Evolutionary conservation across 2,797 vertebrate genomes (phyloP).

Genomic region (Microcaecilia unicolor): DNA sequence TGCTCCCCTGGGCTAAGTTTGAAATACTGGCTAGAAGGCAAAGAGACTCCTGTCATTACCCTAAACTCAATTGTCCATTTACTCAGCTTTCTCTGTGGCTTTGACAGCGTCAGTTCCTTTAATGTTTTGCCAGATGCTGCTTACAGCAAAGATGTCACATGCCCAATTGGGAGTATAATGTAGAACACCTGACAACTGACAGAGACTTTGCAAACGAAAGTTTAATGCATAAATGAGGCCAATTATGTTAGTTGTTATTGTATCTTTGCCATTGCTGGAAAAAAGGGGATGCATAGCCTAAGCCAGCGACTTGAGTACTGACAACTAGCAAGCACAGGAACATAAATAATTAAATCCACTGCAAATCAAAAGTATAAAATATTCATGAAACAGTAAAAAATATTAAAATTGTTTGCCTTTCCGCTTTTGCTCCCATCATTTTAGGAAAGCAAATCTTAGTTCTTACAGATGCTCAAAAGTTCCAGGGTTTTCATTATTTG

Average conservation of each 20-base stretch:
- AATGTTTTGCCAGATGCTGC: slow-evolving; percentile 15
- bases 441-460: too few relatives aligned
- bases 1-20: too few relatives aligned
- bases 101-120: slow-evolving; percentile 6
- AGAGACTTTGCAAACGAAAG: slow-evolving; percentile 13
- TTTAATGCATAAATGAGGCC: slow-evolving; percentile 21
- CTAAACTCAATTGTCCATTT: too few relatives aligned
- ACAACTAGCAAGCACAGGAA: slow-evolving; percentile 6
- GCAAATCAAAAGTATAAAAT: slow-evolving; percentile 2
- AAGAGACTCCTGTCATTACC: too few relatives aligned
- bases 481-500: too few relatives aligned
- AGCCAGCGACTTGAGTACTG: slow-evolving; percentile 9
- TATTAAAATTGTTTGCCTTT: background rate
- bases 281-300: slow-evolving; percentile 7
- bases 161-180: slow-evolving; percentile 3
- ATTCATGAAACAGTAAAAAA: slow-evolving; percentile 14
- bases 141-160: slow-evolving; percentile 18
- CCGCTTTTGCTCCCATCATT: slow-evolving; percentile 1
- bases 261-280: slow-evolving; percentile 8
- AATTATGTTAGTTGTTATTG: slow-evolving; percentile 15
- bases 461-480: too few relatives aligned
- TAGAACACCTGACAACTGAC: slow-evolving; percentile 18
- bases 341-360: slow-evolving; percentile 6
- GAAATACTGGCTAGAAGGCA: too few relatives aligned
- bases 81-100: too few relatives aligned